Base-by-base conservation (phyloP, 2,797 vertebrate species). In the Brachymystax lenok region DNA sequence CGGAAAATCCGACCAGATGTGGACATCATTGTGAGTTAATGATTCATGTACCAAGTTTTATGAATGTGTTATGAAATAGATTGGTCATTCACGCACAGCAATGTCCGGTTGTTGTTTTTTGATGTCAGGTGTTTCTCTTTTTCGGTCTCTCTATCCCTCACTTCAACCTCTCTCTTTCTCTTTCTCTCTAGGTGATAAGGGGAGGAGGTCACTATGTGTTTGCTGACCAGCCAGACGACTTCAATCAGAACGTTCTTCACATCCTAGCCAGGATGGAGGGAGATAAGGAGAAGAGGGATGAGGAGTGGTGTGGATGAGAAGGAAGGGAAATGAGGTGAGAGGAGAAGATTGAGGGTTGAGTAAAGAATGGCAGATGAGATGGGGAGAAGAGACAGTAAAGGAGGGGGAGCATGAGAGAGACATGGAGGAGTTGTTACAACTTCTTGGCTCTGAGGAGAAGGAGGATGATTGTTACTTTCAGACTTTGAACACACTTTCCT, bases 201-300 rank as follows among this genome's bases (percentile, higher is more conserved):
- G 98, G 97, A 75, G 97, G 96, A 0, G 98, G 97, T 74, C 98
- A 99, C 86, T 98, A 98, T 0, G 97, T 98, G 73, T 98, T 97
- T 0, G 97, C 98, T 0, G 97, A 99, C 91, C 97, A 98, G 64
- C 95, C 97, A 0, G 96, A 96, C 27, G 98, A 99, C 87, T 99
- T 99, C 92, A 98, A 99, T 74, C 92, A 96, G 88, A 94, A 94
- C 1, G 95, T 99, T 75, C 94, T 96, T 78, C 90, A 95, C 77
- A 96, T 98, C 87, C 87, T 93, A 89, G 88, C 85, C 19, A 61
- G 71, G 51, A 77, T 1, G 0, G 80, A 81, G 54, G 54, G 24
- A 28, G 30, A 7, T 1, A 50, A 16, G 67, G 80, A 63, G 35
- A 77, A 10, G 17, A 68, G 77, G 76, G 0, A 70, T 75, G 54